Base-by-base conservation (phyloP, 2,113 vertebrate species). In the Hyperoodon ampullatus region DNA sequence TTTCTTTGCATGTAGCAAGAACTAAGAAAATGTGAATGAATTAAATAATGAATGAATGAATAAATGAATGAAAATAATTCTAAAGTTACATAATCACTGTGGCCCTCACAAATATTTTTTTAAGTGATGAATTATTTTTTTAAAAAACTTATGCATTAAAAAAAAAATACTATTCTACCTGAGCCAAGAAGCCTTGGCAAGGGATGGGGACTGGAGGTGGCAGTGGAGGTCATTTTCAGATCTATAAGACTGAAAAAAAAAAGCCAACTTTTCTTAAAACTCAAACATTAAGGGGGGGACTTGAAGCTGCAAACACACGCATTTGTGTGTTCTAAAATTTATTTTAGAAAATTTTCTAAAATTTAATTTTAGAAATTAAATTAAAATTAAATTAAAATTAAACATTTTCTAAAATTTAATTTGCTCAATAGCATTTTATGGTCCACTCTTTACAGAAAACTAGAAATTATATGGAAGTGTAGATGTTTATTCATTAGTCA, bases 1-100 rank as follows among this genome's bases (percentile, higher is more conserved):
- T 85, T 75, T 70, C 58, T 85, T 85, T 86, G 50, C 33, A 39
- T 71, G 19, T 26, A 65, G 13, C 83, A 95, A 84, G 61, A 88
- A 35, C 23, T 50, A 92, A 92, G 60, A 82, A 91, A 75, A 95
- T 28, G 8, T 24, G 18, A 39, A 24, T 82, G 28, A 77, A 50
- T 70, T 11, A 86, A 93, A 26, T 44, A 30, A 71, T n/a, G 6
- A 55, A 39, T 39, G 39, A 39, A 44, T n/a, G 6, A 55, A 44
- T 50, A 24, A 44, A 33, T 71, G 47, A 39, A 47, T 77, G 6
- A 53, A 88, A 47, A 75, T 35, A 58, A 42, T 55, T 50, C 18
- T 53, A 18, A 71, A 72, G 16, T 33, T 93, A 23, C 19, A n/a
- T 74, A 58, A 66, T 15, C 26, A 88, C 18, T 55, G 13, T 16